Percentiles rank a stretch among this genome's conserved stretches.
Evolutionary conservation across 2,888 invertebrate species (phyloP).

Genomic region (Pristionchus exspectatus): DNA sequence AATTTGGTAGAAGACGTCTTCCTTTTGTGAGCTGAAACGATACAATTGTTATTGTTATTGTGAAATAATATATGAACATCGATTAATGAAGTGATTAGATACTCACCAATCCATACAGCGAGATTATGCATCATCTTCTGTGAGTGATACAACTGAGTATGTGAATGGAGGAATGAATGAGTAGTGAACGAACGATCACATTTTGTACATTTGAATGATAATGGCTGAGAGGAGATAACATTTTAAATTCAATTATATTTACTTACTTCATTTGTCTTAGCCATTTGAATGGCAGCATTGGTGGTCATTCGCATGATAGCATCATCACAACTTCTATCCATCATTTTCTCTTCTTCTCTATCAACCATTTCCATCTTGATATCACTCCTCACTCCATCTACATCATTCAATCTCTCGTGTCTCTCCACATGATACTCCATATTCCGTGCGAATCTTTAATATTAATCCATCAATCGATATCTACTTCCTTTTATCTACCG

Average conservation of each 20-base stretch:
- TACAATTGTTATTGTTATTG: no score
- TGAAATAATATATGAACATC: neutral
- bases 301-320: slow-evolving; percentile 69
- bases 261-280: slow-evolving; percentile 60
- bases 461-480: neutral
- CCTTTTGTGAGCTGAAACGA: slow-evolving; percentile 30
- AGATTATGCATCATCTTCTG: neutral
- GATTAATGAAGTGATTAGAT: neutral
- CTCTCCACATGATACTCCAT: slow-evolving; percentile 69
- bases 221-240: neutral
- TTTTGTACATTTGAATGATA: neutral
- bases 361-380: slow-evolving; percentile 63
- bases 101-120: slow-evolving; percentile 13
- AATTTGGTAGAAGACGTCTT: slow-evolving; percentile 20
- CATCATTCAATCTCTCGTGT: slow-evolving; percentile 68
- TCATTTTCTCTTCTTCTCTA: slow-evolving; percentile 64
- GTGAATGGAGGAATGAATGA: slow-evolving; percentile 41
- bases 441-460: slow-evolving; percentile 62
- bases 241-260: neutral
- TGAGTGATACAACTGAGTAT: slow-evolving; percentile 24
- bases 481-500: neutral
- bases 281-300: slow-evolving; percentile 71
- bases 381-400: slow-evolving; percentile 53
- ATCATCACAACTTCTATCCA: slow-evolving; percentile 66
- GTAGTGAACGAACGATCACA: slow-evolving; percentile 32